phyloP scores from a whole-genome alignment of 2,797 vertebrate species.

The Lateolabrax maculatus region DNA sequence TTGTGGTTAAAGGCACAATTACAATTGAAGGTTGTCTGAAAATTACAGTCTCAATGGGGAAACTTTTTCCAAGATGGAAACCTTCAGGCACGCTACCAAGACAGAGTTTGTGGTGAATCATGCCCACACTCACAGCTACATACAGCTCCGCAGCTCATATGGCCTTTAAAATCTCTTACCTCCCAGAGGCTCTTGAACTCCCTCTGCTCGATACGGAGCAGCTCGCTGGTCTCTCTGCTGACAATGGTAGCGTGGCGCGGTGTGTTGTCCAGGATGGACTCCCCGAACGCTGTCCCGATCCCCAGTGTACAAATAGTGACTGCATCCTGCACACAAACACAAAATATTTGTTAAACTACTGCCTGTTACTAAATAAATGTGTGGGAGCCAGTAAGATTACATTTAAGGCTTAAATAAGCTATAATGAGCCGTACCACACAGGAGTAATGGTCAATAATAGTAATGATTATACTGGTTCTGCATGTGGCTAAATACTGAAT shows the following conservation, averaged over 20 bases:
- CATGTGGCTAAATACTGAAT: background rate
- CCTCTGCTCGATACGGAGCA: conserved; percentile 97
- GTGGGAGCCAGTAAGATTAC: background rate
- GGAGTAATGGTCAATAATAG: background rate
- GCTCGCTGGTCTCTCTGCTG: conserved; percentile 95
- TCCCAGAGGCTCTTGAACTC: conserved; percentile 99
- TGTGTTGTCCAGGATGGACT: conserved; percentile 98
- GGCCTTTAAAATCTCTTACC: conserved; percentile 83
- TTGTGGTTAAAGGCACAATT: conserved; percentile 69
- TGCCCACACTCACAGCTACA: conserved; percentile 4
- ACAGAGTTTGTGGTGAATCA: conserved; percentile 20
- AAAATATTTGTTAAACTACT: background rate
- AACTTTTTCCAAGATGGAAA: background rate
- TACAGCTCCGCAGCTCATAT: background rate
- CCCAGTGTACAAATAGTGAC: conserved; percentile 97
- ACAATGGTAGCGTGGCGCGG: conserved; percentile 98
- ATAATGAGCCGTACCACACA: background rate
- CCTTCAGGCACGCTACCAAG: background rate
- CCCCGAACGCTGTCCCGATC: conserved; percentile 97
- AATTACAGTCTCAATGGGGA: background rate
- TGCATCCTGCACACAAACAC: conserved; percentile 88
- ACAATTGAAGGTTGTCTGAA: conserved; percentile 28
- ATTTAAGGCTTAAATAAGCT: background rate
- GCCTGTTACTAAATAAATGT: background rate
- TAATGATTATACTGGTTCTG: background rate